Evolutionary conservation across 2,888 invertebrate genomes (phyloP).

Genomic region (Drosophila lacicola): DNA sequence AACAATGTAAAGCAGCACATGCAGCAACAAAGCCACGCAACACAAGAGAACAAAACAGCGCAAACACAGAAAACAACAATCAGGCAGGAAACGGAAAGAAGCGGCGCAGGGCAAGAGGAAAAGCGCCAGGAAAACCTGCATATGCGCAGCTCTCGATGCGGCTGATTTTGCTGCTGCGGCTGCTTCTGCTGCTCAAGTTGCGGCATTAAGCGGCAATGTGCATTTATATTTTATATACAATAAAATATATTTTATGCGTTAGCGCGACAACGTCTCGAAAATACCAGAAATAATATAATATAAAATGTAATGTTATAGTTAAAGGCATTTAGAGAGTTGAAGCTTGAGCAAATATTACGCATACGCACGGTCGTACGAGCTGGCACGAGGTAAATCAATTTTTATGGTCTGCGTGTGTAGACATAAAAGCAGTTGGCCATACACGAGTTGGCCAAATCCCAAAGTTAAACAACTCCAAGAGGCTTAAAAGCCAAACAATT

Average conservation of each 20-base stretch:
- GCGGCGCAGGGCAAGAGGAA: conserved; percentile 9
- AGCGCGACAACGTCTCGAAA: conserved; percentile 38
- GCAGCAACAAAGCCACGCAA: conserved; percentile 20
- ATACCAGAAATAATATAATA: conserved; percentile 20
- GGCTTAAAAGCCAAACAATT: conserved; percentile 10
- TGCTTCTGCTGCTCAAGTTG: conserved; percentile 38
- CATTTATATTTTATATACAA: conserved; percentile 58
- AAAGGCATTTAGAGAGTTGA: conserved; percentile 39
- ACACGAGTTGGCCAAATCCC: conserved; percentile 12
- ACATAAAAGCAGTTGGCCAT: conserved; percentile 23
- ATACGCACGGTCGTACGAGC: conserved; percentile 61
- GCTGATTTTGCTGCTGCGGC: conserved; percentile 4
- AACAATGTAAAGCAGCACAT: conserved; percentile 29
- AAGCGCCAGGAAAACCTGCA: conserved; percentile 38
- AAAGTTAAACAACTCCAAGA: conserved; percentile 2
- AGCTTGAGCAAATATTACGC: conserved; percentile 52
- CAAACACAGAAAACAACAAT: conserved; percentile 28
- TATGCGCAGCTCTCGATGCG: conserved; percentile 34
- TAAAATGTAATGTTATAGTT: conserved; percentile 57
- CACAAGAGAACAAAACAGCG: conserved; percentile 14
- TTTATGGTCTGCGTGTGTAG: conserved; percentile 51
- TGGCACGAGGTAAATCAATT: conserved; percentile 66
- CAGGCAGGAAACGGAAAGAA: conserved; percentile 61
- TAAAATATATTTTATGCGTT: conserved; percentile 68
- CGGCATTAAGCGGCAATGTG: conserved; percentile 62